Conservation (phyloP, 1,140 invertebrate genomes). For the Anoplophora glabripennis region DNA sequence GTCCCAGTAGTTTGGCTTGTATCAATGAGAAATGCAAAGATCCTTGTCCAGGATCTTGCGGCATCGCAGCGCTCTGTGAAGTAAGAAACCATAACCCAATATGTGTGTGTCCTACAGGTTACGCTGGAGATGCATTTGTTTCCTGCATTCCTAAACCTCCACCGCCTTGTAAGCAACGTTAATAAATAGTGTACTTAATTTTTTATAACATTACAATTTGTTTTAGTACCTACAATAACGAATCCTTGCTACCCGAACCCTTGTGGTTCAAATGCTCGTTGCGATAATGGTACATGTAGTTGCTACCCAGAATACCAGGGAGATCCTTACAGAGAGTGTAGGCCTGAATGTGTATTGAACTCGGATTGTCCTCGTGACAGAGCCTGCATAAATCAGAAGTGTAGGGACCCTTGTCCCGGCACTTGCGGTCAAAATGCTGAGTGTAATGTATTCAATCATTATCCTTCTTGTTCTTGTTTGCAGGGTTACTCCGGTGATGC, state of each 20-base stretch:
- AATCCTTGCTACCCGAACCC: constrained; percentile 62
- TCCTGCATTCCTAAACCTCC: constrained; percentile 52
- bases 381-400: constrained; percentile 68
- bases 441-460: constrained; percentile 68
- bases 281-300: constrained; percentile 58
- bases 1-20: constrained; percentile 59
- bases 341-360: constrained; percentile 67
- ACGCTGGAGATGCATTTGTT: constrained; percentile 61
- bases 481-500: constrained; percentile 65
- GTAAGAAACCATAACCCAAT: constrained; percentile 62
- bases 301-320: constrained; percentile 70
- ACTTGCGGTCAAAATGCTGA: constrained; percentile 69
- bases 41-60: constrained; percentile 65
- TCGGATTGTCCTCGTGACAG: constrained; percentile 64
- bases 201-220: not conserved
- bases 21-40: constrained; percentile 62
- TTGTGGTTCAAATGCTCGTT: constrained; percentile 57
- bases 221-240: constrained; percentile 24
- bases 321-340: constrained; percentile 63
- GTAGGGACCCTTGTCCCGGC: constrained; percentile 71
- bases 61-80: constrained; percentile 59
- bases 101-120: constrained; percentile 59
- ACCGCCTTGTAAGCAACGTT: constrained; percentile 42
- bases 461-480: constrained; percentile 69
- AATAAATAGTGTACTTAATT: not conserved